Evolutionary conservation across 2,888 invertebrate species (phyloP), one percentile per base, ranked within the genome.

Genomic region (Taphrorychus bicolor): DNA sequence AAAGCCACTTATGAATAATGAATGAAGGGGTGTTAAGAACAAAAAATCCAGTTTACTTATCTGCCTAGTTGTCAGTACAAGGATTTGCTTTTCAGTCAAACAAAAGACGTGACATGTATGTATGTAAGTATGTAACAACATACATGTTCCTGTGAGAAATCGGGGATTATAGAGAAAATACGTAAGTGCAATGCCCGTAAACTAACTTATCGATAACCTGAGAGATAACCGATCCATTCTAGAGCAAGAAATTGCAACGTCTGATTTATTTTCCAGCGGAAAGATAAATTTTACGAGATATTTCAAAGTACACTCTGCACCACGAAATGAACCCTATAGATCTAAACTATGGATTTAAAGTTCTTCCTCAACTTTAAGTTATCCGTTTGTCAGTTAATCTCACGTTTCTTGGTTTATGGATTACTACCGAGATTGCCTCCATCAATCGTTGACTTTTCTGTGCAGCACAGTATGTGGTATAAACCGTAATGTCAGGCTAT

Each of bases 351-450:
- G 64, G 65, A 69, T 69, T 69, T 65, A 69, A 65, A 53, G 62
- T 66, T 62, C 70, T 66, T 70, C 70, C 70, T 66, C 17, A 70
- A 66, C 63, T 59, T 62, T 70, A 70, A 66, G 57, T 66, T 66
- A 70, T 66, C 70, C 63, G 49, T 66, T 70, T 70, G 70, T 70
- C 70, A 70, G 66, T 66, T 66, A 66, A 66, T 62, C 66, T 70
- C 70, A 70, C 70, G 70, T 70, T 70, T 70, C 66, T 70, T 52
- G 52, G 54, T 70, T 70, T 70, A 70, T 70, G 70, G 66, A 70
- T 70, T 70, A 66, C 66, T 66, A 45, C 66, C 54, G 49, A 61
- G 66, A 70, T 70, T 70, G 59, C 70, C 63, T 61, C 51, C 66
- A 70, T 70, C 70, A 70, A 70, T 70, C 66, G 66, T 70, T 61